These are phyloP conservation scores for Perizoma flavofasciatum DNA, from an alignment of 2,888 invertebrate species.

Conservation along the genomic window DNA sequence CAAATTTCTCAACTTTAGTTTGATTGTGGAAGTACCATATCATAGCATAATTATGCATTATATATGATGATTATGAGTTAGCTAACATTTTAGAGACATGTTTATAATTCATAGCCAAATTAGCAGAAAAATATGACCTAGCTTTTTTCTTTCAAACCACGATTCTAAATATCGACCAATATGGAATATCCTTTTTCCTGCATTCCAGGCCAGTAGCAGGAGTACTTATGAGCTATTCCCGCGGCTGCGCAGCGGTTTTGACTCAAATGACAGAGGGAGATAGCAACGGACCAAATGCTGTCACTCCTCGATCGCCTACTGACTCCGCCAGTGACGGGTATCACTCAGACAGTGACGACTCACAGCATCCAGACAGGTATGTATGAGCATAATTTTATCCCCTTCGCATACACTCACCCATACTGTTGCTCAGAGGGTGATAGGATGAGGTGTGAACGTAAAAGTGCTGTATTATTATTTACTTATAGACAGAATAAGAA, in stretches of 20 bases:
- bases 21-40: neutral
- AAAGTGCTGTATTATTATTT: too few species aligned
- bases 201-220: slow-evolving; percentile 87
- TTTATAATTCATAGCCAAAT: too few species aligned
- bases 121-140: too few species aligned
- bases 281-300: slow-evolving; percentile 54
- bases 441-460: too few species aligned
- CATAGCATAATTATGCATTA: too few species aligned
- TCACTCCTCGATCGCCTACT: slow-evolving; percentile 75
- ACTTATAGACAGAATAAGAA: too few species aligned
- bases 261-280: slow-evolving; percentile 88
- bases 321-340: slow-evolving; percentile 89
- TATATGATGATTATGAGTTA: neutral
- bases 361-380: slow-evolving; percentile 70
- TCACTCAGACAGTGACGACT: slow-evolving; percentile 90
- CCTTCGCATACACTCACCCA: too few species aligned
- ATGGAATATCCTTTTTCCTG: too few species aligned
- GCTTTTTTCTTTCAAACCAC: too few species aligned
- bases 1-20: neutral
- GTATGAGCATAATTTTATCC: neutral
- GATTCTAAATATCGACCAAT: too few species aligned
- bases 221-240: slow-evolving; percentile 88
- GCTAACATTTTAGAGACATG: too few species aligned
- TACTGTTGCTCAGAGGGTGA: too few species aligned
- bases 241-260: slow-evolving; percentile 89